A percentile compares a stretch with the other conserved stretches of the same genome.
These are phyloP conservation scores for Drosophila siamana DNA, from an alignment of 2,888 invertebrate genomes.

Conservation along the genomic window DNA sequence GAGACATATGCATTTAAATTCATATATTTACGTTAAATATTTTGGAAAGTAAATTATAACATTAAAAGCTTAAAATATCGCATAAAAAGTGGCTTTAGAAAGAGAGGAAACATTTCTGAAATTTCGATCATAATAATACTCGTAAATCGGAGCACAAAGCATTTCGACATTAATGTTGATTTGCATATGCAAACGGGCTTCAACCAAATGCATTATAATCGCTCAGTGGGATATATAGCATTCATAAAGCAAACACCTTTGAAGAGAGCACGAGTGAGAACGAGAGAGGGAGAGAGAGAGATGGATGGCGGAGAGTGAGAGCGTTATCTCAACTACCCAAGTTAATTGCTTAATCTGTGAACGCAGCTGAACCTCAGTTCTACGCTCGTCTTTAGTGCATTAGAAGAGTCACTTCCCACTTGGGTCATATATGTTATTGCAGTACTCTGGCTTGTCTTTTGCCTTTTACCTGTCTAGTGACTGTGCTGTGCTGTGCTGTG, in stretches of 20 bases:
- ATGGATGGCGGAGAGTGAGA: conserved; percentile 28
- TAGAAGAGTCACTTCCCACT: conserved; percentile 38
- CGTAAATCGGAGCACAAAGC: conserved; percentile 18
- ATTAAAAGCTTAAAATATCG: conserved; percentile 60
- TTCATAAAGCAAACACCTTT: conserved; percentile 38
- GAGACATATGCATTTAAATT: conserved; percentile 16
- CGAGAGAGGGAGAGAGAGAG: neutral
- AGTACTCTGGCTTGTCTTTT: conserved; percentile 16
- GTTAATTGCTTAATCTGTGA: conserved; percentile 81
- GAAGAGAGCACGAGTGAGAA: neutral
- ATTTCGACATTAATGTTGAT: conserved; percentile 40
- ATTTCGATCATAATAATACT: conserved; percentile 25
- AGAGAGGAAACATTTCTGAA: conserved; percentile 18
- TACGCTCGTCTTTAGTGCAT: conserved; percentile 47
- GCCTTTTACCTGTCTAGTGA: conserved; percentile 26
- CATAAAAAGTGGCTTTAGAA: conserved; percentile 27
- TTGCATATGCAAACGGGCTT: conserved; percentile 62
- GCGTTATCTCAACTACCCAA: conserved; percentile 77
- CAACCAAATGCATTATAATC: conserved; percentile 58
- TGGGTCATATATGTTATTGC: conserved; percentile 16
- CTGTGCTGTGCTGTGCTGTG: conserved; percentile 2
- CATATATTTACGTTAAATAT: conserved; percentile 61
- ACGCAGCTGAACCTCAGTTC: conserved; percentile 27
- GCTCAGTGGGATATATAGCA: conserved; percentile 39
- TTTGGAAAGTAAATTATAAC: conserved; percentile 78